Base-by-base conservation (phyloP, 2,797 vertebrate genomes). In the Todus mexicanus region DNA sequence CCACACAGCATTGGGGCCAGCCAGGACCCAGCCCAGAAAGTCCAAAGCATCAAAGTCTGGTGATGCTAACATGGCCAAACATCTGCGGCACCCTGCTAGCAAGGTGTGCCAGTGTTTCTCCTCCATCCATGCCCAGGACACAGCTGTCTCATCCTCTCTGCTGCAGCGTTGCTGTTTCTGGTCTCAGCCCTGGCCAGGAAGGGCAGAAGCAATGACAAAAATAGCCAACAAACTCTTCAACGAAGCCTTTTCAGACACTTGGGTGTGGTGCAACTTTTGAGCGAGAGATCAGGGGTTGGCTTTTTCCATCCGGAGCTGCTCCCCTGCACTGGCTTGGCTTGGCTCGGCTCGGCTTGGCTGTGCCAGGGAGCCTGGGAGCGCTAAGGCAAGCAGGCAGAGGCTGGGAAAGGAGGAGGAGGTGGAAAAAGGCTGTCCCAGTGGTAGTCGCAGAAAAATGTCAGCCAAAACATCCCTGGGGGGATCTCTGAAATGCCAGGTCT, bases 121-220 rank as follows among this genome's bases (percentile, higher is more conserved):
- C 57, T 61, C 35, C 7, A 0, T 21, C 77, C n/a, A 0, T 69
- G 35, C 42, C 35, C 73, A 57, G 79, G 76, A 78, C 1, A 4
- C 0, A 5, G 38, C 38, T 4, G 4, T 61, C 65, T 84, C 92
- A 93, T 89, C 95, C 69, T 65, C 69, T 43, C 38, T 2, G 0
- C 15, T 12, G 3, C 51, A 73, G 20, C 12, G 2, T 50, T 93
- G 53, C 87, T 56, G 76, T 47, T 89, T 81, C 91, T 92, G 76
- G 5, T 78, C 87, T 74, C 89, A 87, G 91, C 50, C 53, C 63
- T 11, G 5, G 75, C 72, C 95, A 95, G 94, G 94, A 94, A 95
- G 89, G 94, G 93, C 89, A 92, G 92, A 84, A 73, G 47, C 91
- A 14, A 48, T 9, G 83, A 86, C 40, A 95, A 88, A 96, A 95